Evolutionary conservation across 2,888 invertebrate genomes (phyloP).

Genomic region (Scotopteryx bipunctaria): DNA sequence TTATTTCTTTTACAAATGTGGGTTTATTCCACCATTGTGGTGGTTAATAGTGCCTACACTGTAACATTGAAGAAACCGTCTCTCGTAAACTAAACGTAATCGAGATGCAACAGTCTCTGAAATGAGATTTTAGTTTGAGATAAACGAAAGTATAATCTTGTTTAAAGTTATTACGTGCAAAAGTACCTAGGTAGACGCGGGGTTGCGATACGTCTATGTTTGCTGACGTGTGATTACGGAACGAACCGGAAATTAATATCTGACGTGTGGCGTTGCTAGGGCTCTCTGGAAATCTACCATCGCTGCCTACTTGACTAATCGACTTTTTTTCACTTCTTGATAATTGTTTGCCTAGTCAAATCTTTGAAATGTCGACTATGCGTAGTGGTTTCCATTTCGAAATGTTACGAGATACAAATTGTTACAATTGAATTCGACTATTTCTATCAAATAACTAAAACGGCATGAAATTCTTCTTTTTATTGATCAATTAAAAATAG

Average conservation of each 20-base stretch:
- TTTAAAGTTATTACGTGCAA: constrained; percentile 40
- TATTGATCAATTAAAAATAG: constrained; percentile 57
- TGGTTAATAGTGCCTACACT: too few species aligned
- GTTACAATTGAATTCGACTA: too few species aligned
- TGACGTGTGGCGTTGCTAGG: constrained; percentile 58
- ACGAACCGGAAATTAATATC: constrained; percentile 74
- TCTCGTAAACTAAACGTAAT: not conserved
- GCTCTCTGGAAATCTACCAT: constrained; percentile 44
- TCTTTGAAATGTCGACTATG: not conserved
- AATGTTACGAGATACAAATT: too few species aligned
- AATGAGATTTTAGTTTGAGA: not conserved
- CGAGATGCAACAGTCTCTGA: not conserved
- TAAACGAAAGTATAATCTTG: constrained; percentile 29
- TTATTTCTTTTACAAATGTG: constrained; percentile 41
- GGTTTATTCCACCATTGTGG: constrained; percentile 34
- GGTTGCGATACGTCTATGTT: constrained; percentile 52
- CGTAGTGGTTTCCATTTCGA: constrained; percentile 37
- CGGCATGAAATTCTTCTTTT: too few species aligned
- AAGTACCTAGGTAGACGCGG: constrained; percentile 36
- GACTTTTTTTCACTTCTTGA: not conserved
- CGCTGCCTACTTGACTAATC: constrained; percentile 37
- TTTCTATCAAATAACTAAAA: too few species aligned
- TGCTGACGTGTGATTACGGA: constrained; percentile 60
- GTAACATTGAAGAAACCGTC: constrained; percentile 6
- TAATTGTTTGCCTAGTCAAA: not conserved